Conservation (phyloP, 1,140 invertebrate species). For the Rhopalosiphum padi region DNA sequence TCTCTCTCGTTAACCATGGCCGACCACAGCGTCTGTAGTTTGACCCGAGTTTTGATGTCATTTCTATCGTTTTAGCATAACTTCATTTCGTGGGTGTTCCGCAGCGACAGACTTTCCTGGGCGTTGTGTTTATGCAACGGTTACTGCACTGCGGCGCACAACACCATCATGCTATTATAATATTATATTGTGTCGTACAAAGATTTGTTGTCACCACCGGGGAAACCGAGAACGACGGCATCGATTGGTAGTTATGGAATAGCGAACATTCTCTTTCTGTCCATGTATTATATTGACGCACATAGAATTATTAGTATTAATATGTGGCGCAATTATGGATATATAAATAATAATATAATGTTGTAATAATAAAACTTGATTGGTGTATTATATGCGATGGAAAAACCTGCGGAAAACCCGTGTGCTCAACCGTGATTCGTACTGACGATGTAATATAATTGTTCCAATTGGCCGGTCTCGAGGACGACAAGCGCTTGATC, state of each 20-base stretch:
- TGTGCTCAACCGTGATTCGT: neutral
- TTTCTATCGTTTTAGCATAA: no score
- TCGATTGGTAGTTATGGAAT: neutral
- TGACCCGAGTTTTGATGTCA: no score
- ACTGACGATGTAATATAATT: neutral
- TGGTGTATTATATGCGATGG: neutral
- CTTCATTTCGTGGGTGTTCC: no score
- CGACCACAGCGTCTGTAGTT: no score
- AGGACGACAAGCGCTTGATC: neutral
- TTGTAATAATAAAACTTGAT: neutral
- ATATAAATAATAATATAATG: neutral
- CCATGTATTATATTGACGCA: neutral
- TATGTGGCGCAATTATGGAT: neutral
- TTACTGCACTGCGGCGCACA: neutral
- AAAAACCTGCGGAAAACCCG: neutral
- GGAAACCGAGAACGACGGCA: neutral
- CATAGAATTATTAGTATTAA: neutral
- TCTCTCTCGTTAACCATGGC: no score
- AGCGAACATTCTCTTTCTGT: conserved; percentile 25
- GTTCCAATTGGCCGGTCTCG: neutral
- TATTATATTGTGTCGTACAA: neutral
- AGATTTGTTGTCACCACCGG: neutral
- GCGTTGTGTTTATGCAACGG: neutral
- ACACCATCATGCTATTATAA: neutral
- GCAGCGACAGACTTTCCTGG: no score